Evolutionary conservation across 2,113 vertebrate species (phyloP).

Genomic region (Tupaia tana): DNA sequence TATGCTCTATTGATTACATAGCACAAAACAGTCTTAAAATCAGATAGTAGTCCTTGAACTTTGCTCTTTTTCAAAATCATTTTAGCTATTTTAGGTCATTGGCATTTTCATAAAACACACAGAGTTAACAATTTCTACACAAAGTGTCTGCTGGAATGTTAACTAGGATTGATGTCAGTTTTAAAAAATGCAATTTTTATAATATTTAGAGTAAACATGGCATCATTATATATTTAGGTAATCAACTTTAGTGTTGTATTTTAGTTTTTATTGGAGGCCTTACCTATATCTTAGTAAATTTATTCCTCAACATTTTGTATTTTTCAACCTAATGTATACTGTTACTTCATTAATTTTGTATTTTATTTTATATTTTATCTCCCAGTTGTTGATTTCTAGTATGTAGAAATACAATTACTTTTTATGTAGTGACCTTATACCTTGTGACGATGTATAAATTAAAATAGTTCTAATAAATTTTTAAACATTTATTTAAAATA

Average conservation of each 20-base stretch:
- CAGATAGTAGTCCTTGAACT: background rate
- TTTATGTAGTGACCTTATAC: background rate
- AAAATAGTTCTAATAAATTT: background rate
- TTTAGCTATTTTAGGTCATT: background rate
- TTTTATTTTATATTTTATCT: background rate
- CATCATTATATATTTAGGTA: background rate
- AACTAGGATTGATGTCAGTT: background rate
- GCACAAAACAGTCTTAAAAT: background rate
- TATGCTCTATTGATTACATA: background rate
- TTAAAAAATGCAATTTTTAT: background rate
- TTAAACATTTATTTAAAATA: too few species aligned
- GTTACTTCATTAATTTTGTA: background rate
- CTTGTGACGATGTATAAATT: background rate
- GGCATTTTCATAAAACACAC: background rate
- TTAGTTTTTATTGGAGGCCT: background rate
- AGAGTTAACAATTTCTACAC: background rate
- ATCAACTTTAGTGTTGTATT: background rate
- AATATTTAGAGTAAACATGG: background rate
- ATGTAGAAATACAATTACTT: background rate
- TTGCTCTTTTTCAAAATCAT: background rate
- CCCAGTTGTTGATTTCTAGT: background rate
- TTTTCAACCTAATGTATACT: background rate
- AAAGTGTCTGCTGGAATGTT: background rate
- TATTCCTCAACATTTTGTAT: background rate
- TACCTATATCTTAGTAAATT: background rate